Evolutionary conservation across 2,797 vertebrate genomes (phyloP).

Genomic region (Galago senegalensis): DNA sequence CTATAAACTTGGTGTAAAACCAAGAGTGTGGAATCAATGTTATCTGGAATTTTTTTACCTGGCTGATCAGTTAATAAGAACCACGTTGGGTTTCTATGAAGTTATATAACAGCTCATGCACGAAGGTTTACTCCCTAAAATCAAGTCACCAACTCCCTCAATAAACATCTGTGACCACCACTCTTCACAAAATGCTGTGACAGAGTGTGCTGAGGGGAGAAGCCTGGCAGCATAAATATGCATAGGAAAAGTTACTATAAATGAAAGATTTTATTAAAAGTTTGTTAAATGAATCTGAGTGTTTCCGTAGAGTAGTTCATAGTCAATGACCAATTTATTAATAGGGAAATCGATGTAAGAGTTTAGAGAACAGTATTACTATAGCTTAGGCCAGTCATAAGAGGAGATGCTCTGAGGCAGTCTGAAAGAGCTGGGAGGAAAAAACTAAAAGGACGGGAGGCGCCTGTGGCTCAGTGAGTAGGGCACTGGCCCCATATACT

Average conservation of each 20-base stretch:
- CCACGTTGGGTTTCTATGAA: background rate
- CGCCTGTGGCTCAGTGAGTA: too few species aligned
- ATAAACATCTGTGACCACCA: background rate
- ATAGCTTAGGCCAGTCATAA: background rate
- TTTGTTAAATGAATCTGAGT: background rate
- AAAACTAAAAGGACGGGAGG: background rate
- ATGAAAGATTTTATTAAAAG: background rate
- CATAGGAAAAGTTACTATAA: background rate
- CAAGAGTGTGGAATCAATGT: background rate
- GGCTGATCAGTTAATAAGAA: background rate
- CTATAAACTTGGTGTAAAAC: slow-evolving; percentile 2
- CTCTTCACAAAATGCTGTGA: background rate
- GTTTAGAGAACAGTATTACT: background rate
- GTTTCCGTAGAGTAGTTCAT: slow-evolving; percentile 34
- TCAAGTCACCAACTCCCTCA: background rate
- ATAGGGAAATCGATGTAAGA: background rate
- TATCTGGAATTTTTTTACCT: background rate
- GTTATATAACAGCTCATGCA: background rate
- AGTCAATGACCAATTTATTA: background rate
- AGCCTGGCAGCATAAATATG: background rate
- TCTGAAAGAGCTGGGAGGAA: background rate
- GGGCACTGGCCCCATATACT: too few species aligned
- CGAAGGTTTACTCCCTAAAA: background rate
- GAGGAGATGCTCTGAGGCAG: background rate
- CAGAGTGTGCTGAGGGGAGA: background rate